Conservation (phyloP, 2,888 invertebrate genomes). For the Eucriotettix oculatus region DNA sequence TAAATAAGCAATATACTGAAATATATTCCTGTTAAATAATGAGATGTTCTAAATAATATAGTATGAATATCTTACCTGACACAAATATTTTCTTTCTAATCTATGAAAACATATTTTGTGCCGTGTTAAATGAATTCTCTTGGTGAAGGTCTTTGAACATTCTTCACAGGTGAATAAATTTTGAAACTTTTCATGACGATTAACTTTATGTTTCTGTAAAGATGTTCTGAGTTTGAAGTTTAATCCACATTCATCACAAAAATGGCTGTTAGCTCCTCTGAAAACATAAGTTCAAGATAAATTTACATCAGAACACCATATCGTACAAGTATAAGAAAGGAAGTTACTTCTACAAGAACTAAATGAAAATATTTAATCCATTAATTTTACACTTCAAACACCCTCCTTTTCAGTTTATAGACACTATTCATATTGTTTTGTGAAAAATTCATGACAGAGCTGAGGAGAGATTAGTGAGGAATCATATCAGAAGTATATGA, state of each 20-base stretch:
- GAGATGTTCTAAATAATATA: too few relatives aligned
- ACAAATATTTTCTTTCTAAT: constrained; percentile 13
- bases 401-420: too few relatives aligned
- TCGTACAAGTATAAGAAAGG: neutral
- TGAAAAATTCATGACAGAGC: too few relatives aligned
- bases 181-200: constrained; percentile 11
- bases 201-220: constrained; percentile 14
- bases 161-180: constrained; percentile 8
- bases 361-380: too few relatives aligned
- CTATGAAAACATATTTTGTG: constrained; percentile 12
- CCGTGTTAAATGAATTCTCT: constrained; percentile 12
- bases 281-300: neutral
- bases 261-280: constrained; percentile 13
- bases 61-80: constrained; percentile 11
- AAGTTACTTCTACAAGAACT: neutral
- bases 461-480: too few relatives aligned
- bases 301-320: neutral
- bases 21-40: too few relatives aligned
- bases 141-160: constrained; percentile 10
- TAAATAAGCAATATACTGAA: too few relatives aligned
- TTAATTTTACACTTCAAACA: too few relatives aligned
- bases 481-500: too few relatives aligned
- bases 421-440: too few relatives aligned
- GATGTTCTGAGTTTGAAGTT: constrained; percentile 12
- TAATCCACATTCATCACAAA: constrained; percentile 14